These are phyloP conservation scores for Babyrousa celebensis DNA, from an alignment of 2,797 vertebrate genomes.

Conservation along the genomic window DNA sequence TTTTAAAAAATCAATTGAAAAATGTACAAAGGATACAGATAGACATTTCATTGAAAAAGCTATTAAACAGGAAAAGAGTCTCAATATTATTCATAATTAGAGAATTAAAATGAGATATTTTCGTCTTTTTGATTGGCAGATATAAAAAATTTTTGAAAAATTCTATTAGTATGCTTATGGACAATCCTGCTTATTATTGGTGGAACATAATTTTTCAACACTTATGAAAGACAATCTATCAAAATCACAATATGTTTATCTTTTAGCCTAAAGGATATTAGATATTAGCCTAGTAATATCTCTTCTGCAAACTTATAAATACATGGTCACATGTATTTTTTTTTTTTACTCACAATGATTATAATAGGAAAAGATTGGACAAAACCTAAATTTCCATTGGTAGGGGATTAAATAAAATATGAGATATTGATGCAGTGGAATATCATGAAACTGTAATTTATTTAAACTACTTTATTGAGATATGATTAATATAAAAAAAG, in stretches of 20 bases:
- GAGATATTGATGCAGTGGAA: not conserved
- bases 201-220: conserved; percentile 26
- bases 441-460: not conserved
- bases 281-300: not conserved
- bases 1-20: not conserved
- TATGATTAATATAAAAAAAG: not conserved
- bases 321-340: not conserved
- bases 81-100: not conserved
- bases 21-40: not conserved
- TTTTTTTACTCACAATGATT: not conserved
- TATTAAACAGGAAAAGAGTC: conserved; percentile 30
- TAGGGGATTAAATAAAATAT: not conserved
- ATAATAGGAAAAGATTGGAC: not conserved
- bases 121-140: not conserved
- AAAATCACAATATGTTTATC: not conserved
- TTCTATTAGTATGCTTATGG: not conserved
- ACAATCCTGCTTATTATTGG: not conserved
- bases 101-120: conserved; percentile 33
- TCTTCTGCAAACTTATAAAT: conserved; percentile 27
- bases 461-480: not conserved
- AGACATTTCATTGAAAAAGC: not conserved
- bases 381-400: conserved; percentile 29
- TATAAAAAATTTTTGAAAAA: conserved; percentile 12
- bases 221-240: not conserved
- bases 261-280: not conserved